Evolutionary conservation across 1,140 invertebrate genomes (phyloP).

Genomic region (Drosophila grimshawi): DNA sequence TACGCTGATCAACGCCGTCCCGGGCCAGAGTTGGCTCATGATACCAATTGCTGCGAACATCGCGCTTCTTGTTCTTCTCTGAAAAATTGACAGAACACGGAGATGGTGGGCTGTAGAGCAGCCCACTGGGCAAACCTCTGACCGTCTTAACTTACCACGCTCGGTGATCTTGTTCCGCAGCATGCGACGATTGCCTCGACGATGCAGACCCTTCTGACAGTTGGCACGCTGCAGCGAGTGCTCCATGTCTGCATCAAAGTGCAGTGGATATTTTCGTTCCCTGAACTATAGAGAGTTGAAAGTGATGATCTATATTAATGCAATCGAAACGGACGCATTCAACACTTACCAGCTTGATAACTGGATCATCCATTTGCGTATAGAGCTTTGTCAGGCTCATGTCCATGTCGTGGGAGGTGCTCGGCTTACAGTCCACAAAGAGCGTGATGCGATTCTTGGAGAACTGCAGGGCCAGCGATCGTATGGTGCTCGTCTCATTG

Average conservation of each 20-base stretch:
- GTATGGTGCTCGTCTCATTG: slow-evolving; percentile 83
- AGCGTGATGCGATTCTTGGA: slow-evolving; percentile 77
- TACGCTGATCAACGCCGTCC: slow-evolving; percentile 67
- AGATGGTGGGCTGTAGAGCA: slow-evolving; percentile 32
- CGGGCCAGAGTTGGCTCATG: slow-evolving; percentile 63
- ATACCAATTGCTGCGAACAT: slow-evolving; percentile 83
- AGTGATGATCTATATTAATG: not conserved
- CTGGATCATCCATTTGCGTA: slow-evolving; percentile 83
- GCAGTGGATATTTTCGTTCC: slow-evolving; percentile 85
- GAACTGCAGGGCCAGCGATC: slow-evolving; percentile 79
- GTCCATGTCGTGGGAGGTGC: slow-evolving; percentile 77
- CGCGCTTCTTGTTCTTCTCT: slow-evolving; percentile 84
- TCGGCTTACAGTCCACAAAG: slow-evolving; percentile 81
- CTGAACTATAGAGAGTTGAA: slow-evolving; percentile 74
- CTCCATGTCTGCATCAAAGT: slow-evolving; percentile 84
- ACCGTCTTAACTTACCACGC: slow-evolving; percentile 66
- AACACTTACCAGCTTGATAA: slow-evolving; percentile 79
- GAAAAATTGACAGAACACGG: slow-evolving; percentile 2
- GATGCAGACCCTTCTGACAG: slow-evolving; percentile 78
- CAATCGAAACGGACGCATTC: not conserved
- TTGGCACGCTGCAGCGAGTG: slow-evolving; percentile 80
- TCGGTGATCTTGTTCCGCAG: slow-evolving; percentile 81
- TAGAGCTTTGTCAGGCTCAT: slow-evolving; percentile 79
- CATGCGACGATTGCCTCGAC: slow-evolving; percentile 74
- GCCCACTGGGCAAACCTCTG: slow-evolving; percentile 32